Evolutionary conservation across 2,797 vertebrate genomes (phyloP).

Genomic region (Erethizon dorsatum): DNA sequence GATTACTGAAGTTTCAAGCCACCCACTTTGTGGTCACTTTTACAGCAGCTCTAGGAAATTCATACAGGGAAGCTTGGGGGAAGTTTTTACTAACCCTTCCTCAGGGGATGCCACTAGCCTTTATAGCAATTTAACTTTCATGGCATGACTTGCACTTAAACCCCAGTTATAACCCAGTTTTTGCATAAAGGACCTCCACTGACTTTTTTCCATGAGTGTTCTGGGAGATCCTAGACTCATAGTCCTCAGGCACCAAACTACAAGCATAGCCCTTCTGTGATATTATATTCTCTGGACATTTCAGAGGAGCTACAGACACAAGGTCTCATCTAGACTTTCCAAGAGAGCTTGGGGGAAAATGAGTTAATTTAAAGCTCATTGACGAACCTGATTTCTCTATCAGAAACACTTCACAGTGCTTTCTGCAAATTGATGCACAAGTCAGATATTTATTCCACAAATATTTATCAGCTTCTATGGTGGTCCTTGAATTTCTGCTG

Average conservation of each 20-base stretch:
- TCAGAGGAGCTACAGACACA: background rate
- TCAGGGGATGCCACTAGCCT: background rate
- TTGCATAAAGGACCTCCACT: background rate
- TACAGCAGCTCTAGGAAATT: background rate
- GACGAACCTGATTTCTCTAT: background rate
- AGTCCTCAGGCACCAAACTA: background rate
- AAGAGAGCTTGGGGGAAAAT: constrained; percentile 2
- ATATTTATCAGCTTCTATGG: constrained; percentile 5
- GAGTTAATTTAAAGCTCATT: constrained; percentile 24
- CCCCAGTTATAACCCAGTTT: background rate
- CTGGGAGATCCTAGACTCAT: background rate
- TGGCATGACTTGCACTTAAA: background rate
- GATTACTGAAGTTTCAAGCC: background rate
- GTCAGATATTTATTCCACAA: constrained; percentile 42
- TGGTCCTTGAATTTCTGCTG: constrained; percentile 2
- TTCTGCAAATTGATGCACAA: constrained; percentile 42
- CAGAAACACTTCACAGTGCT: constrained; percentile 44
- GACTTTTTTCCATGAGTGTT: background rate
- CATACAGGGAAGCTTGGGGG: background rate
- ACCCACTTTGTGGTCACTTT: background rate
- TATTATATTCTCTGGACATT: background rate
- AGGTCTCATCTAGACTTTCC: background rate
- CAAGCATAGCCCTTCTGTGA: background rate
- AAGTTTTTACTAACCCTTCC: background rate
- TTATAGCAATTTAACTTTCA: background rate